Percentiles rank a stretch among this genome's conserved stretches.
Evolutionary conservation across 2,113 vertebrate species (phyloP).

Genomic region (Dromaius novaehollandiae): DNA sequence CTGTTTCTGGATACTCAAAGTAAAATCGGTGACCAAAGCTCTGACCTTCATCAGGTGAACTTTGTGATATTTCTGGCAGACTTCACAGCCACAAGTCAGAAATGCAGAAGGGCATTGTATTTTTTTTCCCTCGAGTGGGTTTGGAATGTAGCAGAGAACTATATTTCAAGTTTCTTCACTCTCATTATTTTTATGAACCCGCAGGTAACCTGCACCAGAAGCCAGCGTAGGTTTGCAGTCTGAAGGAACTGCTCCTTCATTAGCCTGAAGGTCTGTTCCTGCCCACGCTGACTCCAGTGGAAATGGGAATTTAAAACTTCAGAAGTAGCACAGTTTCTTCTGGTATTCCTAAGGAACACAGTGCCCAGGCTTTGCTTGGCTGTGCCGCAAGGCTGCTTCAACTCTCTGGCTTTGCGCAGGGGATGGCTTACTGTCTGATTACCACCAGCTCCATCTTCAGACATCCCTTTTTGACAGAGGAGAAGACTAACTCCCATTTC

Average conservation of each 20-base stretch:
- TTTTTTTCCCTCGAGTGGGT: not conserved
- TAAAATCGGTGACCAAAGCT: not conserved
- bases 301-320: not conserved
- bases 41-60: not conserved
- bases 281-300: not conserved
- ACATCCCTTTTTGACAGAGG: not conserved
- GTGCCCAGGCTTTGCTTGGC: not conserved
- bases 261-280: not conserved
- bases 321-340: not conserved
- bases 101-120: not conserved
- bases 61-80: not conserved
- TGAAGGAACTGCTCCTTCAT: not conserved
- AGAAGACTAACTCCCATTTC: not conserved
- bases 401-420: not conserved
- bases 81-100: not conserved
- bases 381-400: not conserved
- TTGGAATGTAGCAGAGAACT: not conserved
- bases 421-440: not conserved
- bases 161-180: not conserved
- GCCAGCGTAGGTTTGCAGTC: not conserved
- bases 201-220: not conserved
- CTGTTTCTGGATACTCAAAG: not conserved
- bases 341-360: fast-evolving
- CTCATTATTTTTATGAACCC: not conserved
- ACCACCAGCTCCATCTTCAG: not conserved